Conservation (phyloP, 2,113 vertebrate species). For the Corythoichthys intestinalis region DNA sequence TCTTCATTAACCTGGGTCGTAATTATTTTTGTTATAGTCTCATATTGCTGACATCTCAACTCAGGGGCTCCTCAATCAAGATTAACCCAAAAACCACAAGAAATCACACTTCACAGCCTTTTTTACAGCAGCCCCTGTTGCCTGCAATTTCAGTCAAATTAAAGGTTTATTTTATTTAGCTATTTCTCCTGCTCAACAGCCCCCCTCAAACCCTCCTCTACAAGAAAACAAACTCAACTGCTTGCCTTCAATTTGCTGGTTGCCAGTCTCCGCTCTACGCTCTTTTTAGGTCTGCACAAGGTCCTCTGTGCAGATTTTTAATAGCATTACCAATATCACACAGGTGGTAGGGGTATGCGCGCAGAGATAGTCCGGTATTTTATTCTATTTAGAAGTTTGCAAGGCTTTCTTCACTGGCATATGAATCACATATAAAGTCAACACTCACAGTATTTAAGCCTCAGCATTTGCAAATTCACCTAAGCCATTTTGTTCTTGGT, state of each 20-base stretch:
- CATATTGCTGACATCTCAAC: constrained; percentile 76
- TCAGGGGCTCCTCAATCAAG: constrained; percentile 73
- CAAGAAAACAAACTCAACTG: constrained; percentile 65
- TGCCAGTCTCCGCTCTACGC: constrained; percentile 35
- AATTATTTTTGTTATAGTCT: constrained; percentile 76
- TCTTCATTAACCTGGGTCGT: constrained; percentile 68
- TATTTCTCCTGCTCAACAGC: constrained; percentile 32
- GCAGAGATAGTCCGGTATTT: constrained; percentile 15
- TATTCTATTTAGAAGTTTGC: background rate
- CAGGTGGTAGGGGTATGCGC: constrained; percentile 40
- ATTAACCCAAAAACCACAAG: constrained; percentile 71
- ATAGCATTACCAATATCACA: constrained; percentile 21
- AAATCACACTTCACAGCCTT: constrained; percentile 69
- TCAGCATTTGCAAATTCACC: no score
- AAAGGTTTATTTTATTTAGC: constrained; percentile 72
- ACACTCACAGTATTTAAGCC: no score
- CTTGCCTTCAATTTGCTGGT: constrained; percentile 58
- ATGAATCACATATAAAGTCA: background rate
- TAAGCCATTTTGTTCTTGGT: no score
- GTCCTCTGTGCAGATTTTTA: constrained; percentile 35
- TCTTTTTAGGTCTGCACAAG: constrained; percentile 35
- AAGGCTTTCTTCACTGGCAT: background rate
- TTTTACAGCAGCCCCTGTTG: constrained; percentile 69
- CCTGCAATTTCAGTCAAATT: constrained; percentile 75
- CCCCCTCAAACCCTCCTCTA: constrained; percentile 41